Conservation (phyloP, 2,113 vertebrate species). For the Coptodon rendalli region DNA sequence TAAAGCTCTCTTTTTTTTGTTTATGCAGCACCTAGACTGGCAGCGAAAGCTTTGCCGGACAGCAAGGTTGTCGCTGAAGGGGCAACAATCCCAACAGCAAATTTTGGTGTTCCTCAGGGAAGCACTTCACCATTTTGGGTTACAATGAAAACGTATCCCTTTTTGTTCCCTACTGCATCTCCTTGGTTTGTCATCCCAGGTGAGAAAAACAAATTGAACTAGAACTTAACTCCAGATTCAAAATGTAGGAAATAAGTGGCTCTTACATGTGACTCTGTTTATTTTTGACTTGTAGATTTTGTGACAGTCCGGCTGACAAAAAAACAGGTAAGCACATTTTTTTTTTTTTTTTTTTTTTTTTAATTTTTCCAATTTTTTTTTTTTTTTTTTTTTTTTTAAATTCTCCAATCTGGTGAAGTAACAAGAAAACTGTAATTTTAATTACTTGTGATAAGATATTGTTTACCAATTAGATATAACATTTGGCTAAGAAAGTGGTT, state of each 20-base stretch:
- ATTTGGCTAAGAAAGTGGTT: neutral
- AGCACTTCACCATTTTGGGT: slow-evolving; percentile 9
- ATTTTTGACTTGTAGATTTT: neutral
- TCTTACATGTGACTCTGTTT: neutral
- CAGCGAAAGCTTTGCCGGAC: neutral
- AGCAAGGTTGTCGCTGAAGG: neutral
- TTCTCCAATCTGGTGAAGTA: neutral
- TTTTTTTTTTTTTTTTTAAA: neutral
- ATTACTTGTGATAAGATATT: neutral
- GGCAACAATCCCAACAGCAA: rapidly evolving
- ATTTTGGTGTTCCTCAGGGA: neutral
- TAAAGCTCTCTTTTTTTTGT: rapidly evolving
- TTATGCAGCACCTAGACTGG: neutral
- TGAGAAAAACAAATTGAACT: neutral
- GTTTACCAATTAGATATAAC: neutral
- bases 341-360: neutral
- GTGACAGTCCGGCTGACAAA: neutral
- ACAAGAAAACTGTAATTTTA: neutral
- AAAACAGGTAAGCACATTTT: neutral
- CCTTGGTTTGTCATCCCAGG: slow-evolving; percentile 51
- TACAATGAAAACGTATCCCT: neutral
- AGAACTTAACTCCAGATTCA: neutral
- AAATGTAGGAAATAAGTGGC: neutral
- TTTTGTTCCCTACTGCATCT: slow-evolving; percentile 10
- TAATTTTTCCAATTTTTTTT: too few relatives aligned